Base-by-base conservation (phyloP, 2,797 vertebrate genomes). In the Xiphophorus birchmanni region DNA sequence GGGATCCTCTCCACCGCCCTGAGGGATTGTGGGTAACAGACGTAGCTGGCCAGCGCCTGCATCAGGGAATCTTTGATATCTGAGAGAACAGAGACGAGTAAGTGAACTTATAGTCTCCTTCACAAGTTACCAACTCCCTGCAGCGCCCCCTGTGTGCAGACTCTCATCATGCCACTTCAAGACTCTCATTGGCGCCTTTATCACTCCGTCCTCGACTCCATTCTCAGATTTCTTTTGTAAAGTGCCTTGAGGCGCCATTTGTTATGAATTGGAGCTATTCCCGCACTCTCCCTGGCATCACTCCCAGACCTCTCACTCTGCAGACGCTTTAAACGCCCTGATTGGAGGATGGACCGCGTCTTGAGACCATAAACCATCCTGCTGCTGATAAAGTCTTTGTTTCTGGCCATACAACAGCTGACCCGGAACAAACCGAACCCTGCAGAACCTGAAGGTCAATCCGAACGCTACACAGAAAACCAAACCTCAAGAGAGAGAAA, bases 51-150 rank as follows among this genome's bases (percentile, higher is more conserved):
- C 82, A 99, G 92, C 0, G 98, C 97, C 93, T 99, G 98, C 98
- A 99, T 99, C 93, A 99, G 94, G 2, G 98, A 98, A 93, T 99
- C 98, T 83, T 99, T 98, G 93, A 99, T 99, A 90, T 99, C 98
- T 99, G 86, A 73, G 6, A 17, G 15, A 76, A 47, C 79, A 87
- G 42, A 50, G 47, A 42, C 35, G 40, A 3, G 12, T 72, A 9
- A 35, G 29, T 47, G 23, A 47, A 21, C 47, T 18, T 6, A 5
- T 18, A 50, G 48, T 13, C 1, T 12, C 42, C 40, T 40, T 40
- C 40, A 40, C 42, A 45, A 3, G 47, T 48, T 29, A 8, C 29
- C 35, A 1, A 0, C 12, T 45, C 23, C 44, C 60, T 63, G 29
- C 58, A 63, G 58, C 58, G 58, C 58, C 58, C 29, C 58, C 58